These are phyloP conservation scores for Cacoxenus indagator DNA, from an alignment of 2,888 invertebrate species.

Conservation along the genomic window DNA sequence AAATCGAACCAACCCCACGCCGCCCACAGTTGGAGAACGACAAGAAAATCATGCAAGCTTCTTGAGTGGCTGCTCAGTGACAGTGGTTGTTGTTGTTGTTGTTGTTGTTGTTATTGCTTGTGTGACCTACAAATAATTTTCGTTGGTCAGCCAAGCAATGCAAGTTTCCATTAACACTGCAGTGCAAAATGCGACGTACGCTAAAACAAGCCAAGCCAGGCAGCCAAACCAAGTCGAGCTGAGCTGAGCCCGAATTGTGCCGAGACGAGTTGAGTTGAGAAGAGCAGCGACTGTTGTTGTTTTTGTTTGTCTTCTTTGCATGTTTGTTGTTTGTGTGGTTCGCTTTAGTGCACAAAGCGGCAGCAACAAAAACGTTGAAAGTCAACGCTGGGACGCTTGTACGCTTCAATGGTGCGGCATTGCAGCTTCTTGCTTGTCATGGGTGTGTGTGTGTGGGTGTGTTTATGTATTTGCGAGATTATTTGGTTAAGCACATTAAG, in stretches of 20 bases:
- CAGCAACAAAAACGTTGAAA: no score
- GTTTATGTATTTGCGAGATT: no score
- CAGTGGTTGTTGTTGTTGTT: conserved; percentile 22
- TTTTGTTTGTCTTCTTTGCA: conserved; percentile 20
- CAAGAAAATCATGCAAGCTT: not conserved
- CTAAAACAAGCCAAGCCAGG: conserved; percentile 24
- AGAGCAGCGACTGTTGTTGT: conserved; percentile 16
- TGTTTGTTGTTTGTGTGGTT: no score
- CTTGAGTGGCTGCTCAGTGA: not conserved
- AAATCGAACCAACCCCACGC: not conserved
- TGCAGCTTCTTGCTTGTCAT: no score
- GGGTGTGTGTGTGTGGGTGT: no score
- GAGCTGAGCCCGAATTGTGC: not conserved
- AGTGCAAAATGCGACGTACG: conserved; percentile 38
- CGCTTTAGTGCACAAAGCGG: no score
- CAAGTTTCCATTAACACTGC: conserved; percentile 63
- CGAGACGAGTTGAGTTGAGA: conserved; percentile 10
- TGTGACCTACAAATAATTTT: conserved; percentile 65
- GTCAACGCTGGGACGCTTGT: no score
- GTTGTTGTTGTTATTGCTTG: conserved; percentile 29
- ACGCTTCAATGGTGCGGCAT: no score
- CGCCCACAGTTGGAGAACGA: not conserved
- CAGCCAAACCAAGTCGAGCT: conserved; percentile 22
- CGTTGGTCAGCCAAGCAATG: conserved; percentile 67
- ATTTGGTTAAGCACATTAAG: no score